Evolutionary conservation across 2,113 vertebrate species (phyloP).

Genomic region (Nannospalax galili): DNA sequence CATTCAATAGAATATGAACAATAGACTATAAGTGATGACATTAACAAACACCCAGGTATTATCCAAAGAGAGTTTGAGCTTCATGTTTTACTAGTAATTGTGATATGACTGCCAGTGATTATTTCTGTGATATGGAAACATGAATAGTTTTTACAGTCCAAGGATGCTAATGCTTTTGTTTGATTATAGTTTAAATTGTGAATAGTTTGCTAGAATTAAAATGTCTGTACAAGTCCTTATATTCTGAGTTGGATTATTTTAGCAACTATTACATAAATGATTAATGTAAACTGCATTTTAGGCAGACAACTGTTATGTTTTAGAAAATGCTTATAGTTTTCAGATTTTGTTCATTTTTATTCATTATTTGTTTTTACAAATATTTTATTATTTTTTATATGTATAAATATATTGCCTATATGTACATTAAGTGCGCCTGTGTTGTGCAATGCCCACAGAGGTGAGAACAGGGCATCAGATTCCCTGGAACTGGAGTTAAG

Average conservation of each 20-base stretch:
- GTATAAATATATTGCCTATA: too few species aligned
- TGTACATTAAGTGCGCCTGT: too few species aligned
- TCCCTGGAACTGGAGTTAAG: too few species aligned
- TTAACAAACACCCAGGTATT: neutral
- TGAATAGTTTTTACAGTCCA: neutral
- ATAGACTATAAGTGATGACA: neutral
- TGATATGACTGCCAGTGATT: neutral
- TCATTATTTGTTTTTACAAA: too few species aligned
- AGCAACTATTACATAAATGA: neutral
- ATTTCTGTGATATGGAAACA: neutral
- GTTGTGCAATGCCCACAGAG: too few species aligned
- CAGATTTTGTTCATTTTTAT: neutral
- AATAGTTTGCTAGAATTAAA: neutral
- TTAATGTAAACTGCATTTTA: neutral
- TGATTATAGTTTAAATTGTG: neutral
- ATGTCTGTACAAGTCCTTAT: neutral
- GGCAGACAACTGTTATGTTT: neutral
- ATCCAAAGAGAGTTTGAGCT: neutral
- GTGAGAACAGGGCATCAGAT: too few species aligned
- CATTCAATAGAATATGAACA: neutral
- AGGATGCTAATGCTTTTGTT: neutral
- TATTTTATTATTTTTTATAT: too few species aligned
- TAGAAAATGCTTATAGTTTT: neutral
- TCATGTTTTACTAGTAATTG: neutral
- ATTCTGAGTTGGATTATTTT: neutral